phyloP scores from a whole-genome alignment of 2,888 invertebrate genomes.

The Epinotia nisella region DNA sequence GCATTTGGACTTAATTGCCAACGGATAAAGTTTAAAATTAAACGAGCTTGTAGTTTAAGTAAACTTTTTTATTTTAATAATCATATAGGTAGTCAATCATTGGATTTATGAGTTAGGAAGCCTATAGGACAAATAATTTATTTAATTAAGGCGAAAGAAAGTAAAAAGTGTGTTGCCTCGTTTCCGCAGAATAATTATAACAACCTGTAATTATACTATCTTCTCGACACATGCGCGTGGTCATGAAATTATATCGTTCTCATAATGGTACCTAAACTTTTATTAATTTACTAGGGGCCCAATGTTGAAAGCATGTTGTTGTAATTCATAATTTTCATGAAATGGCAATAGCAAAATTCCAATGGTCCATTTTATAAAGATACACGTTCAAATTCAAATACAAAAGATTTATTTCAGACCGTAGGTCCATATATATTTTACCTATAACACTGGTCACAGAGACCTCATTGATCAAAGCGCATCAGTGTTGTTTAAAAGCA shows the following conservation, averaged over 20 bases:
- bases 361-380: too few relatives aligned
- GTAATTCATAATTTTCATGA: too few relatives aligned
- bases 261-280: too few relatives aligned
- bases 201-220: not conserved
- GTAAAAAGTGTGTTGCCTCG: not conserved
- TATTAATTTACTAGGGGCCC: not conserved
- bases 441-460: too few relatives aligned
- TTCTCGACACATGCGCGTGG: too few relatives aligned
- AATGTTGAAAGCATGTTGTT: not conserved
- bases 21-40: not conserved
- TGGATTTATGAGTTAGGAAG: slow-evolving; percentile 3
- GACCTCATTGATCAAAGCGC: too few relatives aligned
- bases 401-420: too few relatives aligned
- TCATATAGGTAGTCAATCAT: not conserved
- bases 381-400: too few relatives aligned
- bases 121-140: not conserved
- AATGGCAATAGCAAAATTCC: too few relatives aligned
- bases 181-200: not conserved
- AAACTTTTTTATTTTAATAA: not conserved
- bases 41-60: not conserved
- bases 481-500: too few relatives aligned
- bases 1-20: not conserved
- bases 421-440: too few relatives aligned
- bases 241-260: not conserved
- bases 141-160: not conserved